Base-by-base conservation (phyloP, 1,140 invertebrate species). In the Galendromus occidentalis region DNA sequence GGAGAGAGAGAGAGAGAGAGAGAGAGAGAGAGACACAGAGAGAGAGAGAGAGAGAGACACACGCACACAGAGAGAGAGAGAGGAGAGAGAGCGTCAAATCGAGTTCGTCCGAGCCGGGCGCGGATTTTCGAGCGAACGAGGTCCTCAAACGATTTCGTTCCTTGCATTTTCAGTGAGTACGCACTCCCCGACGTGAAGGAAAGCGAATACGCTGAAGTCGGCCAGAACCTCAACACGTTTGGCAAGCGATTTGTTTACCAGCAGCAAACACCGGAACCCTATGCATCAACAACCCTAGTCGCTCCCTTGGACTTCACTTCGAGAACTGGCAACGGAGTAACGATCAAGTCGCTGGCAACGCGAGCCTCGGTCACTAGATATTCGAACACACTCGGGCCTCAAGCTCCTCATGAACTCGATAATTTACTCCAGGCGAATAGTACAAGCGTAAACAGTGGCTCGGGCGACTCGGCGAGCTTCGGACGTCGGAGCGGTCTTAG, bases 141-240 rank as follows among this genome's bases (percentile, higher is more conserved):
- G 33, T 59, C 22, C 14, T 59, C n/a, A 59, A 25, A 25, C 22
- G 22, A 18, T 2, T 59, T 14, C 33, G 25, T 25, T 17, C 25
- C 4, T 25, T 59, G 51, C 2, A 33, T 25, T 59, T 59, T 25
- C 51, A 59, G 51, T 22, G 51, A 59, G 22, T 59, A 59, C 9
- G 51, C 51, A 33, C 22, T 59, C 4, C 51, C 51, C 1, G 33
- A 59, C 51, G 51, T 59, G 33, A 59, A 59, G 51, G 51, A 59
- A 33, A 59, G 51, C 22, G 51, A 59, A 33, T 59, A 59, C 22
- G 51, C 51, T 33, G 51, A 59, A 59, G 51, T 59, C 33, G 51
- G 51, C 14, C 51, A 59, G 51, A 59, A 59, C 22, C 33, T 59
- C 25, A 59, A 59, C 51, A 59, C 51, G 51, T 59, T 59, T 22